Percentiles rank a stretch among this genome's conserved stretches.
These are phyloP conservation scores for Cyclargus thomasi DNA, from an alignment of 1,140 invertebrate species.

Conservation along the genomic window DNA sequence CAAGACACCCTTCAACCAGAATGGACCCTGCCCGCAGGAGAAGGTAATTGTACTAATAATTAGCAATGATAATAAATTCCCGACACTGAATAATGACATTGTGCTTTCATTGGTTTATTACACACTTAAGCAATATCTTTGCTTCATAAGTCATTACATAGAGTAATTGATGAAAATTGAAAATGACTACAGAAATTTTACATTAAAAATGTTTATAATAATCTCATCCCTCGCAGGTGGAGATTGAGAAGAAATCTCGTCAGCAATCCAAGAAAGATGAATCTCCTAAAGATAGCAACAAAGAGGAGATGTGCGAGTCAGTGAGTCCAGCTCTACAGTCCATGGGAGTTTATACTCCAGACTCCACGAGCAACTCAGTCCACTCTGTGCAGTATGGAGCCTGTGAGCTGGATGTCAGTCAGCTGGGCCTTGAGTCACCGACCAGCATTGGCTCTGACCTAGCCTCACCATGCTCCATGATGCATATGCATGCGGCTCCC, in stretches of 20 bases:
- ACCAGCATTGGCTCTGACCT: constrained; percentile 91
- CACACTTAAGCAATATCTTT: too few species aligned
- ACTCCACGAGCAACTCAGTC: constrained; percentile 89
- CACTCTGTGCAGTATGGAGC: constrained; percentile 87
- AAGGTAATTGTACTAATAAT: not conserved
- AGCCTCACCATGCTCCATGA: constrained; percentile 83
- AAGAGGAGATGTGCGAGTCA: constrained; percentile 75
- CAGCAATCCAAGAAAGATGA: constrained; percentile 75
- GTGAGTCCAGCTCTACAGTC: constrained; percentile 80
- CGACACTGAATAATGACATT: too few species aligned
- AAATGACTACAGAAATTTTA: too few species aligned
- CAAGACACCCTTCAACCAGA: constrained; percentile 57
- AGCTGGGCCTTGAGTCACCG: constrained; percentile 89
- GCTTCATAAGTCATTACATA: too few species aligned
- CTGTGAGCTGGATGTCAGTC: constrained; percentile 88
- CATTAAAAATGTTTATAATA: too few species aligned
- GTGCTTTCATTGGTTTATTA: too few species aligned
- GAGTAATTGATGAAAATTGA: too few species aligned
- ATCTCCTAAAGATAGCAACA: constrained; percentile 55
- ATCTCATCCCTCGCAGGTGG: constrained; percentile 30
- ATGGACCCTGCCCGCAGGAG: constrained; percentile 42
- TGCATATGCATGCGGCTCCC: constrained; percentile 78
- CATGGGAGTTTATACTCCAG: constrained; percentile 88
- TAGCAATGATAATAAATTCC: too few species aligned
- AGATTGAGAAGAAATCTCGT: constrained; percentile 77